Evolutionary conservation across 2,888 invertebrate genomes (phyloP).

Genomic region (Caenorhabditis afra): DNA sequence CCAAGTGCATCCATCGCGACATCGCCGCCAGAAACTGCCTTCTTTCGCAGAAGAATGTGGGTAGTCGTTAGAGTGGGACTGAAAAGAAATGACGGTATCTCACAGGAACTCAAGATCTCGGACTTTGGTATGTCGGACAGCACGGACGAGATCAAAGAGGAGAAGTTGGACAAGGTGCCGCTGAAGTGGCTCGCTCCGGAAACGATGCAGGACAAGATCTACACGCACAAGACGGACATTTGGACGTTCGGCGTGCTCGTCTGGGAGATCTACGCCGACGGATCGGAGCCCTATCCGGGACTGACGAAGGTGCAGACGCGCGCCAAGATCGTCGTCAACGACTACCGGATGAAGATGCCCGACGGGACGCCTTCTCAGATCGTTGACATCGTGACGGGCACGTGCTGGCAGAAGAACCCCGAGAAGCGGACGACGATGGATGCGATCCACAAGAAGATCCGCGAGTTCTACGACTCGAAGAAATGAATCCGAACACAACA

Average conservation of each 20-base stretch:
- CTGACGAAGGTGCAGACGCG: slow-evolving; percentile 73
- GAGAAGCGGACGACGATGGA: slow-evolving; percentile 72
- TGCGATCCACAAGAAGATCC: slow-evolving; percentile 55
- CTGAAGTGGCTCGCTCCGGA: slow-evolving; percentile 77
- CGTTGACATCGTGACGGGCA: slow-evolving; percentile 52
- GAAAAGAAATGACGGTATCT: not conserved
- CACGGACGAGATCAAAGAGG: slow-evolving; percentile 72
- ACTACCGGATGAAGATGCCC: slow-evolving; percentile 76
- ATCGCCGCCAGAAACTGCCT: slow-evolving; percentile 90
- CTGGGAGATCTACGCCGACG: slow-evolving; percentile 76
- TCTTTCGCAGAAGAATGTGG: slow-evolving; percentile 63
- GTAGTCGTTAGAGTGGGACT: not conserved
- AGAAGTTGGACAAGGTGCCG: slow-evolving; percentile 70
- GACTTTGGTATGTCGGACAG: slow-evolving; percentile 80
- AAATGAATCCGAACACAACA: too few relatives aligned
- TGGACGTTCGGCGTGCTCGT: slow-evolving; percentile 70
- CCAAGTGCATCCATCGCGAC: slow-evolving; percentile 90
- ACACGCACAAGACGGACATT: slow-evolving; percentile 73
- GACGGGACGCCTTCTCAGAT: slow-evolving; percentile 60
- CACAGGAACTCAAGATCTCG: slow-evolving; percentile 79
- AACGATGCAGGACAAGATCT: slow-evolving; percentile 74
- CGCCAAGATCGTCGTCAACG: slow-evolving; percentile 74
- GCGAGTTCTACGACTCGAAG: slow-evolving; percentile 50
- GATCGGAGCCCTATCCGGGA: slow-evolving; percentile 75
- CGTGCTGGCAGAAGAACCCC: slow-evolving; percentile 75